Conservation (phyloP, 2,888 invertebrate species). For the Catocala fraxini region DNA sequence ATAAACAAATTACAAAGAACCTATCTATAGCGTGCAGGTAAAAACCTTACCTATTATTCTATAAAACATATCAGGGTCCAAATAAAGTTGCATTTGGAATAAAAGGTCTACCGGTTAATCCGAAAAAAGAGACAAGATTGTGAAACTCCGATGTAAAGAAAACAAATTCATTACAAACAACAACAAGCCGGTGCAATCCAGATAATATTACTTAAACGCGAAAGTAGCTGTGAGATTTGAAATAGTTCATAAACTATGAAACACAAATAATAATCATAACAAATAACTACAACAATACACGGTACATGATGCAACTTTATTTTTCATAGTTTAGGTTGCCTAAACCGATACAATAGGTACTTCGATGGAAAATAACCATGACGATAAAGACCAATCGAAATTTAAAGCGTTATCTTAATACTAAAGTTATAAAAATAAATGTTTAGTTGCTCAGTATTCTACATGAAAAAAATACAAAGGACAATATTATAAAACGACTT, state of each 20-base stretch:
- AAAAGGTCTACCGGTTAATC: too few species aligned
- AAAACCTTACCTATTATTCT: too few species aligned
- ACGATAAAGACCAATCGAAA: background rate
- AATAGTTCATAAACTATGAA: conserved; percentile 24
- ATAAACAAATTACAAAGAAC: too few species aligned
- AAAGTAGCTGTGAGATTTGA: conserved; percentile 36
- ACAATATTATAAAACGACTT: background rate
- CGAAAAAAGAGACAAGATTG: too few species aligned
- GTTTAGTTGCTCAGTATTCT: background rate
- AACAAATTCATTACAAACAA: conserved; percentile 21
- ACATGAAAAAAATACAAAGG: background rate
- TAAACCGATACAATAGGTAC: conserved; percentile 4
- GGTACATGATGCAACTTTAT: conserved; percentile 3
- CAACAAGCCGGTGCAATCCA: conserved; percentile 38
- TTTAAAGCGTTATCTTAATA: conserved; percentile 1
- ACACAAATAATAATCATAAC: background rate
- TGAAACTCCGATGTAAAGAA: background rate
- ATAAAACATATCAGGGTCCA: too few species aligned
- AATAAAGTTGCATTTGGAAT: too few species aligned
- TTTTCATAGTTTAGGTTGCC: conserved; percentile 17
- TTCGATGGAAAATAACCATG: conserved; percentile 3
- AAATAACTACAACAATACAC: background rate
- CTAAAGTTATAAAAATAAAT: background rate
- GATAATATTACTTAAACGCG: conserved; percentile 43
- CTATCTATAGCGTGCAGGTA: too few species aligned